phyloP scores from a whole-genome alignment of 1,140 invertebrate genomes.

The Hyphantria cunea region DNA sequence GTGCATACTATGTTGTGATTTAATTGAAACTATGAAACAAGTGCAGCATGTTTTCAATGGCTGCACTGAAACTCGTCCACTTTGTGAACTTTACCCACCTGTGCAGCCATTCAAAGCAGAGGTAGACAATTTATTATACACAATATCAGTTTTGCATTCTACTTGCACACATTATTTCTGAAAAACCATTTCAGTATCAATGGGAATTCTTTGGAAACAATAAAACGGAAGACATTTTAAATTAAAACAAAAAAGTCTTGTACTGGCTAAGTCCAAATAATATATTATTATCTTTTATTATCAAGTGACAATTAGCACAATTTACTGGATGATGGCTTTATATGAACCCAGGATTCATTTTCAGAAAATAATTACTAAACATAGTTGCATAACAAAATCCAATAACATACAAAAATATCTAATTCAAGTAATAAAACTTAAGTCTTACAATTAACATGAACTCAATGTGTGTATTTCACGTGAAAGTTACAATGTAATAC shows the following conservation, averaged over 20 bases:
- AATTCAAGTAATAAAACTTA: conserved; percentile 31
- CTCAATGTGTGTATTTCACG: conserved; percentile 8
- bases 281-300: conserved; percentile 4
- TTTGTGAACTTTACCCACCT: conserved; percentile 45
- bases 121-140: conserved; percentile 20
- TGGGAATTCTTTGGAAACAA: conserved; percentile 26
- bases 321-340: conserved; percentile 10
- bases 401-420: conserved; percentile 32
- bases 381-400: conserved; percentile 30
- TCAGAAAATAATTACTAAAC: conserved; percentile 24
- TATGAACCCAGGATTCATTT: conserved; percentile 13
- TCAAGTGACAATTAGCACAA: conserved; percentile 9
- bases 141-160: conserved; percentile 25
- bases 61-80: conserved; percentile 46
- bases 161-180: conserved; percentile 22
- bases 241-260: conserved; percentile 23
- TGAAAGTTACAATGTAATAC: conserved; percentile 8
- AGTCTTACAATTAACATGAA: conserved; percentile 28
- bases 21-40: conserved; percentile 59
- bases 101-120: conserved; percentile 34
- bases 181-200: conserved; percentile 4
- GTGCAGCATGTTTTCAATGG: conserved; percentile 38
- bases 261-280: conserved; percentile 20
- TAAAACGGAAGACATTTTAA: conserved; percentile 32
- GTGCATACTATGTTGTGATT: conserved; percentile 61